Base-by-base conservation (phyloP, 2,888 invertebrate genomes). In the Chorisops tibialis region DNA sequence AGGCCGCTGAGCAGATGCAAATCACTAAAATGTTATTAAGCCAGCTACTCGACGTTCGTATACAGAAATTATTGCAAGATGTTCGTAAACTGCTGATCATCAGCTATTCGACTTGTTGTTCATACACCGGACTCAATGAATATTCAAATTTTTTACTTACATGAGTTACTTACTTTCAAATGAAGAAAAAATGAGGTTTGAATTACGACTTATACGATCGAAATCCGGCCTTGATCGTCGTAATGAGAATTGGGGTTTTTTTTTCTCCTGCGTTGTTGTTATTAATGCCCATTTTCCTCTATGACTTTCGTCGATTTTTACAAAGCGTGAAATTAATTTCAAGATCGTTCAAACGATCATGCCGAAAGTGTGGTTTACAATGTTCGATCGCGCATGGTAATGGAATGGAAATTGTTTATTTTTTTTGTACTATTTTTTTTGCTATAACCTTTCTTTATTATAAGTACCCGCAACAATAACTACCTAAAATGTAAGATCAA, bases 91-190 rank as follows among this genome's bases (percentile, higher is more conserved):
- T n/a, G n/a, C 30, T 30, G 30, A 30, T 30, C 30, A 30, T 30
- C 30, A 9, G 1, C n/a, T n/a, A n/a, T n/a, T 30, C 30, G 30
- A 2, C 30, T n/a, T n/a, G n/a, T 22, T 41, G 41, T 18, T 30
- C 24, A 21, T 24, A 45, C 43, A 24, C 43, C 30, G n/a, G 45
- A 21, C 38, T 56, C 45, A 43, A 56, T 56, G 56, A 43, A 56
- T 56, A 56, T 56, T 56, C 45, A 56, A 56, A 56, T 56, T 56
- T 54, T 43, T 56, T 54, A 11, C 56, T 9, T 30, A 6, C 56
- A 18, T 56, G 18, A 35, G 9, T 21, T 18, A 19, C 19, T 54
- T 41, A 39, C 11, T 48, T 22, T 21, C 30, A 30, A 30, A 30
- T 7, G 9, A 7, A 30, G 7, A 24, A 5, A 24, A 24, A 24